Percentiles rank a stretch among this genome's conserved stretches.
Evolutionary conservation across 1,140 invertebrate species (phyloP).

Genomic region (Leptoteleia sp.): DNA sequence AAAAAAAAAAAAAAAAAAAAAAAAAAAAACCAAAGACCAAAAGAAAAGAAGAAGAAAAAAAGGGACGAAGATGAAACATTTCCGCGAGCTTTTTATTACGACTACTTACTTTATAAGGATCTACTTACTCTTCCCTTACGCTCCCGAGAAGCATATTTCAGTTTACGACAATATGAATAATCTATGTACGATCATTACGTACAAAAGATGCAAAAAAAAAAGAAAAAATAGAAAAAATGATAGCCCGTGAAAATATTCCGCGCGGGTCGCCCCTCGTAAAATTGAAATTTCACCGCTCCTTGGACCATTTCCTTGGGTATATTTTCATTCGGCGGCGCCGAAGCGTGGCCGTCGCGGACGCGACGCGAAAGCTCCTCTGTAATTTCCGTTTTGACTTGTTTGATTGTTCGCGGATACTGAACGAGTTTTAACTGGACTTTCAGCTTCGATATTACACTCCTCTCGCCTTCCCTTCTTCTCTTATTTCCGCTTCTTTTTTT

Average conservation of each 20-base stretch:
- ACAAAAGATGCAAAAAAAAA: conserved; percentile 28
- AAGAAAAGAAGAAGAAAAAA: too few species aligned
- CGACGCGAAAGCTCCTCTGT: too few species aligned
- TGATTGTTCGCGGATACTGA: too few species aligned
- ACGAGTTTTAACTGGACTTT: too few species aligned
- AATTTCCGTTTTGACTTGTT: too few species aligned
- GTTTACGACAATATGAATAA: conserved; percentile 51
- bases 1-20: too few species aligned
- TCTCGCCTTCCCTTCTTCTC: too few species aligned
- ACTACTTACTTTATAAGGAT: conserved; percentile 46
- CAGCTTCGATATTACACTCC: too few species aligned
- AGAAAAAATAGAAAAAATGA: too few species aligned
- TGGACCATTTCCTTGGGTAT: conserved; percentile 13
- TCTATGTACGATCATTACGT: conserved; percentile 44
- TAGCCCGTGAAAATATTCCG: conserved; percentile 24
- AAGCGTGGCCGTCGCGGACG: conserved; percentile 27
- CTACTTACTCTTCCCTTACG: conserved; percentile 23
- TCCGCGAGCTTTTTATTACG: conserved; percentile 30
- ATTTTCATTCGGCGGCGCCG: not conserved
- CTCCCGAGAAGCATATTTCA: conserved; percentile 28
- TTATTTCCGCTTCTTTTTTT: too few species aligned
- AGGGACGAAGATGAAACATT: conserved; percentile 20
- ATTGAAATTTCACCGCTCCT: conserved; percentile 46
- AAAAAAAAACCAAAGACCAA: too few species aligned
- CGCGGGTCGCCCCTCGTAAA: conserved; percentile 23